Evolutionary conservation across 2,888 invertebrate genomes (phyloP), one percentile per base, ranked within the genome.

Genomic region (Diarsia mendica): DNA sequence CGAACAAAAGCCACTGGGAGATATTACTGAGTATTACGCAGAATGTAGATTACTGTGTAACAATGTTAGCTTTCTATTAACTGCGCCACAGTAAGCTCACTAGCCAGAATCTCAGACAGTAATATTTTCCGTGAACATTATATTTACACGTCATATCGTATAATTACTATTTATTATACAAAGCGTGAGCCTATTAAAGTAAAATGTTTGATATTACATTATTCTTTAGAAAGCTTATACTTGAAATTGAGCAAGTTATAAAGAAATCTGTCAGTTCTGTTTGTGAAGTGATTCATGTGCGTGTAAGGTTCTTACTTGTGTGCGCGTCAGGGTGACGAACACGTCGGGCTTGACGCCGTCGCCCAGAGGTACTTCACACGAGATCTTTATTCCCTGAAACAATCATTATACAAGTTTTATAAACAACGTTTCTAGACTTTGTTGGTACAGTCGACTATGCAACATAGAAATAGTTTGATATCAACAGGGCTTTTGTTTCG

Each of bases 291-390:
- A 2, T 28, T 28, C 28, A 28, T 28, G 39, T 39, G 39, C 4
- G 39, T 39, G 39, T 39, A 0, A 61, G 20, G 20, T 23, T 8
- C 70, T 67, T 73, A 94, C 94, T 91, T 95, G 93, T 18, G 79
- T 89, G 46, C 90, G 86, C 3, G 90, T 85, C 69, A 94, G 85
- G 53, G 87, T 68, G 11, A 91, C 84, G 15, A 89, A 87, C 0
- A 89, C 82, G 18, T 91, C 89, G 0, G 90, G 86, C 0, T 75
- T 20, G 8, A 80, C 77, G 0, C 67, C 89, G 4, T 86, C 91
- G 3, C 94, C 94, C 23, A 93, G 79, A 1, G 95, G 95, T 65
- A 95, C 79, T 73, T 94, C 92, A 46, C 89, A 88, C 2, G 85
- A 72, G 2, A 94, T 82, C 75, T 92, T 92, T 53, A 93, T 72